Evolutionary conservation across 2,113 vertebrate species (phyloP).

Genomic region (Oreocharis arfaki): DNA sequence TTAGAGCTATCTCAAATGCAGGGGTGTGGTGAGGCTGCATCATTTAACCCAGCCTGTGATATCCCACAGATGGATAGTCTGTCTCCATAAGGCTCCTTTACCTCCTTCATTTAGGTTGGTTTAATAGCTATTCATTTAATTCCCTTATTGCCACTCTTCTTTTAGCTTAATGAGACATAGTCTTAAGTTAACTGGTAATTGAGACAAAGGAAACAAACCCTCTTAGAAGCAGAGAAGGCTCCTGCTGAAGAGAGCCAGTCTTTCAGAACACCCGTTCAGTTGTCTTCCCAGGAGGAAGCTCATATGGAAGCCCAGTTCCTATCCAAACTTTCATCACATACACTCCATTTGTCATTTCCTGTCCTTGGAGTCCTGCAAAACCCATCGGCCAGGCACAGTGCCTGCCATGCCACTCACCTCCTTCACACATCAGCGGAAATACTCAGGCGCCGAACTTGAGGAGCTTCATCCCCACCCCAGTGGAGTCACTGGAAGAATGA

Average conservation of each 20-base stretch:
- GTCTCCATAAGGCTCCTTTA: not conserved
- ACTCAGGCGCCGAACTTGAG: rapidly evolving
- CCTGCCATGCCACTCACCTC: not conserved
- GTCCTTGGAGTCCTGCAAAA: not conserved
- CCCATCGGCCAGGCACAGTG: rapidly evolving
- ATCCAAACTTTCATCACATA: not conserved
- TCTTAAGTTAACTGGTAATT: not conserved
- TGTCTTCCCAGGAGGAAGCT: not conserved
- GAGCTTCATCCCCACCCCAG: not conserved
- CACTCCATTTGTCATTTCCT: not conserved
- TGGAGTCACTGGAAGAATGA: not conserved
- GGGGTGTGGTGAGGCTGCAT: not conserved
- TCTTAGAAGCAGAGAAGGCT: not conserved
- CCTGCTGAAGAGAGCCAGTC: not conserved
- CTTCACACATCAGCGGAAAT: not conserved
- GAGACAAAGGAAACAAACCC: not conserved
- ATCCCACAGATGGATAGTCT: not conserved
- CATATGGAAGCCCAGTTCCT: not conserved
- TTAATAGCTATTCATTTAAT: not conserved
- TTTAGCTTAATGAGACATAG: not conserved
- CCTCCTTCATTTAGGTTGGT: not conserved
- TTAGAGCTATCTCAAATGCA: not conserved
- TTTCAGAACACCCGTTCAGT: not conserved
- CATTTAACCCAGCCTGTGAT: not conserved
- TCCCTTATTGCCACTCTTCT: not conserved